A percentile compares a stretch with the other conserved stretches of the same genome.
These are phyloP conservation scores for Chaenogobius annularis DNA, from an alignment of 2,113 vertebrate species.

Conservation along the genomic window DNA sequence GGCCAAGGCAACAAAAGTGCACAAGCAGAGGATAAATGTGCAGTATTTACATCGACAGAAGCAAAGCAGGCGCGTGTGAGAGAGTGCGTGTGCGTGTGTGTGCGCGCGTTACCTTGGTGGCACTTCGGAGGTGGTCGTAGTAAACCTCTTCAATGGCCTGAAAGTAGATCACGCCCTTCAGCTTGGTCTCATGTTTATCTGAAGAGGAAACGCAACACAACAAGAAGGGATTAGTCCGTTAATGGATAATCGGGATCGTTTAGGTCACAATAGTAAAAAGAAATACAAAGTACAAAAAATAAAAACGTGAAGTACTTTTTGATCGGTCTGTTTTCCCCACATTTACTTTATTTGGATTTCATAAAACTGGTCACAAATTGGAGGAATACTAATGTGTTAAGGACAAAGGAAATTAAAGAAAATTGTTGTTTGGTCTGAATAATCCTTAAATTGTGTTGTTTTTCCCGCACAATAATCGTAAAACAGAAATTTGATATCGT, in stretches of 20 bases:
- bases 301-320: too few relatives aligned
- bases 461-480: too few relatives aligned
- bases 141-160: conserved; percentile 98
- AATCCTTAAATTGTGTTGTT: too few relatives aligned
- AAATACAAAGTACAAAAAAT: too few relatives aligned
- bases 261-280: not conserved
- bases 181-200: conserved; percentile 96
- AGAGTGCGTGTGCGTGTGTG: too few relatives aligned
- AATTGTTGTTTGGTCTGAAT: too few relatives aligned
- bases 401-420: too few relatives aligned
- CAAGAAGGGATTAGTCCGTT: not conserved
- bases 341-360: too few relatives aligned
- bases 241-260: not conserved
- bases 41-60: conserved; percentile 3
- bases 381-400: too few relatives aligned
- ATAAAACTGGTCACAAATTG: too few relatives aligned
- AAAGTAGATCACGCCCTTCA: conserved; percentile 98
- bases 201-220: conserved; percentile 25
- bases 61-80: not conserved
- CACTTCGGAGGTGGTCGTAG: conserved; percentile 94
- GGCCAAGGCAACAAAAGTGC: conserved; percentile 47
- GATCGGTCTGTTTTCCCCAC: too few relatives aligned
- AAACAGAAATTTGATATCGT: too few relatives aligned
- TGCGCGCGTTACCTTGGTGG: conserved; percentile 83
- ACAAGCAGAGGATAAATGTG: conserved; percentile 21